Conservation (phyloP, 2,888 invertebrate species). For the Gibbula magus region DNA sequence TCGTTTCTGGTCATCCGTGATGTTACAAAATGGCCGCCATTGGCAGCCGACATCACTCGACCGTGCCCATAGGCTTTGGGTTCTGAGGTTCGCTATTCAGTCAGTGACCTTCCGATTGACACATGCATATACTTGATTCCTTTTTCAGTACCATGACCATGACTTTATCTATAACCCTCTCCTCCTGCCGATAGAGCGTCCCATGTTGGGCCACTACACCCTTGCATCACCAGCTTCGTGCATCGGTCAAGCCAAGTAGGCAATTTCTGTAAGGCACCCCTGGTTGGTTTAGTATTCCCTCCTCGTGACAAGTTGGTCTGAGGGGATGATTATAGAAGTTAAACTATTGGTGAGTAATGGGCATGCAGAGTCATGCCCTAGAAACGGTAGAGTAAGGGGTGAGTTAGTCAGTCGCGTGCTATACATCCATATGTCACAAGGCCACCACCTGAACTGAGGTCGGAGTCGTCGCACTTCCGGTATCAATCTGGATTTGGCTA, state of each 20-base stretch:
- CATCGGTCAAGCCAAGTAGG: no score
- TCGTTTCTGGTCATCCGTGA: not conserved
- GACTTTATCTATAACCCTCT: no score
- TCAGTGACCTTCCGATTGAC: not conserved
- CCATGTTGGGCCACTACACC: no score
- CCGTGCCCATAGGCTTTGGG: not conserved
- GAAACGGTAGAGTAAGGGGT: not conserved
- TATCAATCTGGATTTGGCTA: not conserved
- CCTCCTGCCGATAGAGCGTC: no score
- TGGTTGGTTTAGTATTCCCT: no score
- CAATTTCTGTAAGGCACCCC: no score
- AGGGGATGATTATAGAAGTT: no score
- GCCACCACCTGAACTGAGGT: not conserved
- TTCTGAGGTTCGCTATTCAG: not conserved
- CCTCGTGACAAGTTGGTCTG: no score
- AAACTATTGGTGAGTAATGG: slow-evolving; percentile 4
- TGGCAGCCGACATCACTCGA: not conserved
- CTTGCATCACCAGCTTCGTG: no score
- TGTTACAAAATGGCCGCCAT: not conserved
- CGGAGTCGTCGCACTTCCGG: not conserved
- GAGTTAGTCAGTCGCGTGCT: not conserved
- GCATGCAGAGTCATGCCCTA: not conserved
- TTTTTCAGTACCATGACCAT: not conserved
- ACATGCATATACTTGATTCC: slow-evolving; percentile 3
- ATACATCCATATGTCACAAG: no score